phyloP scores from a whole-genome alignment of 2,888 invertebrate species.

The Aethes cnicana region DNA sequence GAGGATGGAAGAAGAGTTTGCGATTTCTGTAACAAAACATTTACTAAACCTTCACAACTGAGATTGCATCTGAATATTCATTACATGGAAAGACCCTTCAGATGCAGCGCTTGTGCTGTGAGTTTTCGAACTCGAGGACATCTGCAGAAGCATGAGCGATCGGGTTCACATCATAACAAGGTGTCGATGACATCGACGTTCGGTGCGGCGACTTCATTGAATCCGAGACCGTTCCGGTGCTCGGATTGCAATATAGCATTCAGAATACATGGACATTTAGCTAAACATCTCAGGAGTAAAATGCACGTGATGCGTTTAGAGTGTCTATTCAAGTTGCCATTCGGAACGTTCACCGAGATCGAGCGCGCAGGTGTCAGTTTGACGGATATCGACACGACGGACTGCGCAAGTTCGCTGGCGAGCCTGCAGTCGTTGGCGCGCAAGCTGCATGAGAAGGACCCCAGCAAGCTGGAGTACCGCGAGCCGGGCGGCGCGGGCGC shows the following conservation, averaged over 20 bases:
- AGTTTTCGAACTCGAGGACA: constrained; percentile 95
- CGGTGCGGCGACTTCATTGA: constrained; percentile 92
- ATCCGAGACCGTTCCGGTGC: constrained; percentile 98
- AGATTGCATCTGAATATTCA: constrained; percentile 97
- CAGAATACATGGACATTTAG: constrained; percentile 97
- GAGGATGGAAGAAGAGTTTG: constrained; percentile 91
- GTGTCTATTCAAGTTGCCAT: constrained; percentile 94
- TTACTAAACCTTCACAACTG: constrained; percentile 94
- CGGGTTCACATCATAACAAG: constrained; percentile 95
- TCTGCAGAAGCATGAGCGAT: constrained; percentile 95
- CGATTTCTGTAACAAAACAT: constrained; percentile 94
- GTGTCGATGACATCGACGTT: constrained; percentile 94
- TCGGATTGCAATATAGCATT: constrained; percentile 98
- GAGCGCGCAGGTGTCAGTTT: constrained; percentile 94
- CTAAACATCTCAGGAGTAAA: constrained; percentile 97
- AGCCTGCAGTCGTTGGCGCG: constrained; percentile 92
- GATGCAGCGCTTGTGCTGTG: constrained; percentile 95
- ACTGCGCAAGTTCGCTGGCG: constrained; percentile 96
- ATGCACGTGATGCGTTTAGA: constrained; percentile 97
- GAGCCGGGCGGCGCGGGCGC: constrained; percentile 66
- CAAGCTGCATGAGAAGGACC: constrained; percentile 91
- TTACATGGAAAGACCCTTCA: constrained; percentile 95
- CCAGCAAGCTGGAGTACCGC: constrained; percentile 87
- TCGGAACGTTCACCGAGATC: constrained; percentile 96
- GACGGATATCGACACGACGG: constrained; percentile 97